phyloP scores from a whole-genome alignment of 2,797 vertebrate genomes.

The Tauraco hartlaubi region DNA sequence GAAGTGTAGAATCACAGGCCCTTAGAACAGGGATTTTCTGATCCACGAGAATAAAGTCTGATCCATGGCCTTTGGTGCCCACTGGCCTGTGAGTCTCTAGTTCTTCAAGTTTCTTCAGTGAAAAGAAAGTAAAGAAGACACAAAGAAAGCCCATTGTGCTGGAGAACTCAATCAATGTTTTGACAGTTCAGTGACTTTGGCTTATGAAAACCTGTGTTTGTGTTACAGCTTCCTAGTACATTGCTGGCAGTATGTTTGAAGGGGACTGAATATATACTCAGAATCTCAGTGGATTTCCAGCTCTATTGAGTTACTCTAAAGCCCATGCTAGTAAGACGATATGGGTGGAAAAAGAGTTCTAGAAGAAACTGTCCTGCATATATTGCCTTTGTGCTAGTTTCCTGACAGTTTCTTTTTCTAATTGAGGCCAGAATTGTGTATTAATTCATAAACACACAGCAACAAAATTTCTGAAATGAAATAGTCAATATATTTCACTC shows the following conservation, averaged over 20 bases:
- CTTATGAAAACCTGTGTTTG: neutral
- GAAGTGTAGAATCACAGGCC: neutral
- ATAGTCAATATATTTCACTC: neutral
- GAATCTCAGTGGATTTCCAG: neutral
- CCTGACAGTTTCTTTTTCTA: neutral
- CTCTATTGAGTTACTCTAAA: neutral
- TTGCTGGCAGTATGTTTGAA: neutral
- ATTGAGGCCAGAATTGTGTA: neutral
- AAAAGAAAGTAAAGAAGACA: neutral
- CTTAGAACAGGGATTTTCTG: neutral
- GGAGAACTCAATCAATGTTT: neutral
- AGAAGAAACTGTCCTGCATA: rapidly evolving
- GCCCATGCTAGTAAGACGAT: neutral
- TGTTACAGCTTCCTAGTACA: neutral
- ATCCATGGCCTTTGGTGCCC: neutral
- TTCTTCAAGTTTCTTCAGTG: neutral
- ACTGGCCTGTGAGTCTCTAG: neutral
- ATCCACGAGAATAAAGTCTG: neutral
- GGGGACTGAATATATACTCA: neutral
- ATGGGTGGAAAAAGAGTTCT: neutral
- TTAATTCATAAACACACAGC: neutral
- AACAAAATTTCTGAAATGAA: neutral
- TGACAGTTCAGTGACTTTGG: neutral
- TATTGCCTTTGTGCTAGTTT: neutral
- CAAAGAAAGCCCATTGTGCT: neutral